Percentiles rank a stretch among this genome's conserved stretches.
phyloP scores from a whole-genome alignment of 1,140 invertebrate species.

The Diachasmimorpha longicaudata region DNA sequence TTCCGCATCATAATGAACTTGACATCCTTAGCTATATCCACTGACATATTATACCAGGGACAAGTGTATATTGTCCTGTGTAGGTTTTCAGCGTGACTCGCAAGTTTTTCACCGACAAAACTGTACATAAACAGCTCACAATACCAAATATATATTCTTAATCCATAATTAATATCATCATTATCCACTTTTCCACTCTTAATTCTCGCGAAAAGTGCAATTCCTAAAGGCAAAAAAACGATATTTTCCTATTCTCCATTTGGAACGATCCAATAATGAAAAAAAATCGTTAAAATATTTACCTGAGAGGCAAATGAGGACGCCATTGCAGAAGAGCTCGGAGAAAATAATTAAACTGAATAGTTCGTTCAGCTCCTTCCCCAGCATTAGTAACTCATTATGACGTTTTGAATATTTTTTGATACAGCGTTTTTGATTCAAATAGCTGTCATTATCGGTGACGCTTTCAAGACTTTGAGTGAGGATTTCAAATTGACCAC shows the following conservation, averaged over 20 bases:
- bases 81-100: background rate
- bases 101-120: constrained; percentile 3
- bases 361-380: background rate
- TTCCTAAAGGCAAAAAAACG: too few species aligned
- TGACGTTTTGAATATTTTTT: background rate
- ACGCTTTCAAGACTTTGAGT: background rate
- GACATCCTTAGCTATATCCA: background rate
- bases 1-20: background rate
- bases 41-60: constrained; percentile 18
- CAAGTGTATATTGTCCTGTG: background rate
- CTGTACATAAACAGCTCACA: background rate
- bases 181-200: too few species aligned
- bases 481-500: constrained; percentile 13
- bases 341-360: constrained; percentile 5
- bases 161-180: too few species aligned
- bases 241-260: too few species aligned
- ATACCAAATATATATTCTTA: background rate
- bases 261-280: too few species aligned
- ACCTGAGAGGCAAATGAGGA: constrained; percentile 16
- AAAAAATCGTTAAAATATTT: background rate
- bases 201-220: too few species aligned
- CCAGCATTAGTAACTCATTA: background rate
- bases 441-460: background rate
- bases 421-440: background rate
- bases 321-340: background rate